Evolutionary conservation across 2,113 vertebrate genomes (phyloP).

Genomic region (Eupsittula cactorum): DNA sequence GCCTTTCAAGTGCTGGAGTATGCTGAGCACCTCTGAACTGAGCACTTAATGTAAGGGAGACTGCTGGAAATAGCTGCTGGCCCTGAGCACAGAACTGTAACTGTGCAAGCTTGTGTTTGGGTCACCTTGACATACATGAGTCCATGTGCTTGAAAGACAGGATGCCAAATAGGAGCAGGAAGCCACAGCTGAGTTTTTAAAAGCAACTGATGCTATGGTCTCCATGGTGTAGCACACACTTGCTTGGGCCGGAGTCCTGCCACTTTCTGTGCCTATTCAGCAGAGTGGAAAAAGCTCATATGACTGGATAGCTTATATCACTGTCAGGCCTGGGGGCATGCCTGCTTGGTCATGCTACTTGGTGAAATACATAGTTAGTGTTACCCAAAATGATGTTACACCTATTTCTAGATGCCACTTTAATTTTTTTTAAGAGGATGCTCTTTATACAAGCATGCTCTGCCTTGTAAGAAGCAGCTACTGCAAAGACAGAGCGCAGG

Average conservation of each 20-base stretch:
- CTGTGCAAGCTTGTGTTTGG: not conserved
- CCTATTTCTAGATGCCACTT: not conserved
- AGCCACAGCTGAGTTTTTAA: not conserved
- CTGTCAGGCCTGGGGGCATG: not conserved
- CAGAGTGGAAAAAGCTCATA: not conserved
- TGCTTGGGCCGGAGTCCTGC: not conserved
- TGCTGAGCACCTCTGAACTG: too few species aligned
- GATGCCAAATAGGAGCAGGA: not conserved
- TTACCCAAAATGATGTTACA: not conserved
- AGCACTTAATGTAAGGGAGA: not conserved
- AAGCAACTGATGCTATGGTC: not conserved
- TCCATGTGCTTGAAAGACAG: not conserved
- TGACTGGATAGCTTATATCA: not conserved
- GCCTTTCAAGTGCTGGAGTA: not conserved
- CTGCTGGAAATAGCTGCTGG: not conserved
- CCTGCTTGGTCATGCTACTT: not conserved
- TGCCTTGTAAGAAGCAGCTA: not conserved
- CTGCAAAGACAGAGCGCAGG: not conserved
- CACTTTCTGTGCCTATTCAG: not conserved
- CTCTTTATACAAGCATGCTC: not conserved
- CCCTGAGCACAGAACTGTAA: not conserved
- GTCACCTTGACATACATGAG: not conserved
- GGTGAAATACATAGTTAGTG: not conserved
- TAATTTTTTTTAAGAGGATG: not conserved
- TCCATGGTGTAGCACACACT: accelerated